Percentiles rank a stretch among this genome's conserved stretches.
Conservation (phyloP, 2,888 invertebrate species). For the Marronus borbonicus region DNA sequence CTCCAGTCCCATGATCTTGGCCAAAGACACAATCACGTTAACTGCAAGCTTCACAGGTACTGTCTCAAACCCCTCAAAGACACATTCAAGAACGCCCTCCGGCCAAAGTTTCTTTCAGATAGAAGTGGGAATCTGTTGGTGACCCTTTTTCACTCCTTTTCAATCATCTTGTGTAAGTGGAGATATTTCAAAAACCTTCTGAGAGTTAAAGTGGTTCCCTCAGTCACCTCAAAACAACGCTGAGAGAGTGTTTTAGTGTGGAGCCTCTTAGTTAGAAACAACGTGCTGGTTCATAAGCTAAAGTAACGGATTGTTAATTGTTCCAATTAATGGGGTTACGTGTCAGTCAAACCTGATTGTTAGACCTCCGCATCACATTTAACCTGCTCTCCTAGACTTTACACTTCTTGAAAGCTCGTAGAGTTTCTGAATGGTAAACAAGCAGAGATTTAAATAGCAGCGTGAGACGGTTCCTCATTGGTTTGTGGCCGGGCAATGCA, state of each 20-base stretch:
- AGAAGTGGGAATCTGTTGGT: conserved; percentile 48
- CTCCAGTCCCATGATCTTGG: conserved; percentile 52
- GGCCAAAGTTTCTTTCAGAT: conserved; percentile 50
- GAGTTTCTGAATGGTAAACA: background rate
- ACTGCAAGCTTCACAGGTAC: conserved; percentile 49
- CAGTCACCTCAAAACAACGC: conserved; percentile 55
- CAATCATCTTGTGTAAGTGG: conserved; percentile 57
- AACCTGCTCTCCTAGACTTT: background rate
- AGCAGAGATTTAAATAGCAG: background rate
- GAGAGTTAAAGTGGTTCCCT: conserved; percentile 55
- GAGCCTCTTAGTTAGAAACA: conserved; percentile 58
- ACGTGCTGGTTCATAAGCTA: conserved; percentile 60
- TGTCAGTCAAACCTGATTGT: background rate
- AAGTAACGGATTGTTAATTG: conserved; percentile 51
- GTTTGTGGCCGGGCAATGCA: no score
- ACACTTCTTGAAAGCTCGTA: background rate
- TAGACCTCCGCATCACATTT: background rate
- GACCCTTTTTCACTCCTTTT: conserved; percentile 54
- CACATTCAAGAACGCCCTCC: background rate
- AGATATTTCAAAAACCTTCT: conserved; percentile 58
- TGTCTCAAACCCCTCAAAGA: conserved; percentile 33
- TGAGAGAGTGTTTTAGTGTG: conserved; percentile 53
- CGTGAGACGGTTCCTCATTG: background rate
- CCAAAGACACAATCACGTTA: conserved; percentile 56
- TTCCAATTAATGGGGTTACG: conserved; percentile 48